Conservation (phyloP, 2,888 invertebrate species). For the Papilio demoleus region DNA sequence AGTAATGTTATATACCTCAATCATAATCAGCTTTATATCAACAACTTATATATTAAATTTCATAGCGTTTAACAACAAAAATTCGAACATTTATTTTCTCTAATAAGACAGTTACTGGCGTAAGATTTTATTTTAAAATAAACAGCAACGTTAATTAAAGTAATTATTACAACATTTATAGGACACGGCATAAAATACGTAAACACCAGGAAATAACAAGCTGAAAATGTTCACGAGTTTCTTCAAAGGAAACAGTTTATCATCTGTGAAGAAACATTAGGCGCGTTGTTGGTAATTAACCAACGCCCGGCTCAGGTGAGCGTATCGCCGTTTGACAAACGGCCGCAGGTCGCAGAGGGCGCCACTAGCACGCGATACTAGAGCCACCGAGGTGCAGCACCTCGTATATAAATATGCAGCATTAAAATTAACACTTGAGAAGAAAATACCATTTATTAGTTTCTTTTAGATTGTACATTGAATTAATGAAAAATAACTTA, state of each 20-base stretch:
- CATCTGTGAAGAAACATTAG: conserved; percentile 70
- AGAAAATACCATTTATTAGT: conserved; percentile 58
- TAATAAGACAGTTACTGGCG: neutral
- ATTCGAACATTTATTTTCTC: neutral
- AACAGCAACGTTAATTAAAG: neutral
- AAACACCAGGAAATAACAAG: conserved; percentile 33
- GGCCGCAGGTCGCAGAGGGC: conserved; percentile 65
- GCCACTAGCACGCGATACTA: conserved; percentile 66
- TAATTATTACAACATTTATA: conserved; percentile 19
- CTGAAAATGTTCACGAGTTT: conserved; percentile 44
- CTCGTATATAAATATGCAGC: conserved; percentile 75
- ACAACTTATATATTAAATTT: no score
- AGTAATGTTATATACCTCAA: no score
- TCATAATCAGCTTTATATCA: no score
- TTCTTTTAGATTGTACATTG: conserved; percentile 49
- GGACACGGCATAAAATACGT: conserved; percentile 25
- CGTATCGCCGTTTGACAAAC: conserved; percentile 68
- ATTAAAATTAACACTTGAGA: conserved; percentile 60
- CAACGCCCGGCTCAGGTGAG: conserved; percentile 65
- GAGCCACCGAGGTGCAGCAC: conserved; percentile 65
- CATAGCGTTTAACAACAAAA: neutral
- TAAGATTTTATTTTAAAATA: neutral
- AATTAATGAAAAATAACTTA: conserved; percentile 38
- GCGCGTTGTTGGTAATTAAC: conserved; percentile 76
- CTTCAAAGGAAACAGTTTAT: conserved; percentile 71